Conservation (phyloP, 2,888 invertebrate genomes). For the Eristalinus aeneus region DNA sequence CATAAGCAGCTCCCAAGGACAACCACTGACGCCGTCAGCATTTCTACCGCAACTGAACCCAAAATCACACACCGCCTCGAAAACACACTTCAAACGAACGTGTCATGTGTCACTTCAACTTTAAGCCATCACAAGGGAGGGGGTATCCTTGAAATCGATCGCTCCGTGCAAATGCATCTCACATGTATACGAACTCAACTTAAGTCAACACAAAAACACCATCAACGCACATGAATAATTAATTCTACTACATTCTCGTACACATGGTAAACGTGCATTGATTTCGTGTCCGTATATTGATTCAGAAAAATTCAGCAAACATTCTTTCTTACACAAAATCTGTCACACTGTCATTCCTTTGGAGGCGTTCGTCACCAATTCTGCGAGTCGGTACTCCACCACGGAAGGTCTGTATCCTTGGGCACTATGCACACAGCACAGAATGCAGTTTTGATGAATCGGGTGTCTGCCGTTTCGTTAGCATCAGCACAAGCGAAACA, state of each 20-base stretch:
- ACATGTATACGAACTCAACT: constrained; percentile 17
- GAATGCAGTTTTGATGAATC: background rate
- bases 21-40: no score
- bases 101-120: background rate
- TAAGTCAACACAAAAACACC: constrained; percentile 58
- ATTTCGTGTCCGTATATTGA: background rate
- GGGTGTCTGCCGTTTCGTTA: background rate
- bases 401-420: background rate
- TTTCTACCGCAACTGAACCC: no score
- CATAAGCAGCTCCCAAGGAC: no score
- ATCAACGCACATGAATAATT: constrained; percentile 29
- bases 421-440: background rate
- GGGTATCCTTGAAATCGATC: constrained; percentile 16
- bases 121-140: background rate
- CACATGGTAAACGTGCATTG: background rate
- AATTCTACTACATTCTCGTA: constrained; percentile 31
- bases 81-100: no score
- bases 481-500: background rate
- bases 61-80: no score
- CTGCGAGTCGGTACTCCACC: background rate
- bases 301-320: background rate
- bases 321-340: constrained; percentile 53
- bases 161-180: constrained; percentile 13
- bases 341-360: constrained; percentile 43
- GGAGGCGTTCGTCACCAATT: background rate